Conservation (phyloP, 35 echinoderm and acorn worm species). For the Patiria miniata region DNA sequence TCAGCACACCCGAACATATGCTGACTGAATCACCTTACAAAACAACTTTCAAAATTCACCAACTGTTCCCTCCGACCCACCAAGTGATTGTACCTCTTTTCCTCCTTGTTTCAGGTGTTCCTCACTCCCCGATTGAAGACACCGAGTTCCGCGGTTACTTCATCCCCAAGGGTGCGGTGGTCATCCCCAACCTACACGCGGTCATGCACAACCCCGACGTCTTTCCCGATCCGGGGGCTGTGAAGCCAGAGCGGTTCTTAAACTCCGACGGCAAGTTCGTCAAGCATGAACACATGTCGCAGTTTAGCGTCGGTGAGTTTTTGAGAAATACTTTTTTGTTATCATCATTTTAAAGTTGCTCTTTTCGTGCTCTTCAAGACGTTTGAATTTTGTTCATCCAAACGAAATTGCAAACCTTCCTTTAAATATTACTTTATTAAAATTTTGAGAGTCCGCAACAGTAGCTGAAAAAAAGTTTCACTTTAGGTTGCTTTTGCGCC, state of each 20-base stretch:
- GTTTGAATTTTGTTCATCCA: too few species aligned
- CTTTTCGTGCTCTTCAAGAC: too few species aligned
- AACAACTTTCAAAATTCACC: too few species aligned
- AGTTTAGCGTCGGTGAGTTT: slow-evolving; percentile 71
- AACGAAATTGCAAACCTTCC: too few species aligned
- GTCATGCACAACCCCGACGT: slow-evolving; percentile 63
- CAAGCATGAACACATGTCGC: slow-evolving; percentile 36
- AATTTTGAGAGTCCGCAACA: too few species aligned
- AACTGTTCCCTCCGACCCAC: too few species aligned
- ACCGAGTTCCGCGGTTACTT: slow-evolving; percentile 62
- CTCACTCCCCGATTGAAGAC: slow-evolving; percentile 52
- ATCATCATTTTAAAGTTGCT: not conserved
- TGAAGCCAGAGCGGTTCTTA: slow-evolving; percentile 60
- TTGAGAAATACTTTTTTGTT: not conserved
- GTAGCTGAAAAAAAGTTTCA: too few species aligned
- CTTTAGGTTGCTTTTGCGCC: too few species aligned
- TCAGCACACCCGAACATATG: too few species aligned
- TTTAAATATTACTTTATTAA: too few species aligned
- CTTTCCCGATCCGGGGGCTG: slow-evolving; percentile 48
- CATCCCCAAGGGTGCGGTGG: slow-evolving; percentile 70
- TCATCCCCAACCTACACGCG: slow-evolving; percentile 68
- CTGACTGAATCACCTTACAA: too few species aligned
- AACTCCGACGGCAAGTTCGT: slow-evolving; percentile 29
- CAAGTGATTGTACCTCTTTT: not conserved
- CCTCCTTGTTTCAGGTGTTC: slow-evolving; percentile 49